Conservation (phyloP, 2,113 vertebrate species). For the Otolemur garnettii region DNA sequence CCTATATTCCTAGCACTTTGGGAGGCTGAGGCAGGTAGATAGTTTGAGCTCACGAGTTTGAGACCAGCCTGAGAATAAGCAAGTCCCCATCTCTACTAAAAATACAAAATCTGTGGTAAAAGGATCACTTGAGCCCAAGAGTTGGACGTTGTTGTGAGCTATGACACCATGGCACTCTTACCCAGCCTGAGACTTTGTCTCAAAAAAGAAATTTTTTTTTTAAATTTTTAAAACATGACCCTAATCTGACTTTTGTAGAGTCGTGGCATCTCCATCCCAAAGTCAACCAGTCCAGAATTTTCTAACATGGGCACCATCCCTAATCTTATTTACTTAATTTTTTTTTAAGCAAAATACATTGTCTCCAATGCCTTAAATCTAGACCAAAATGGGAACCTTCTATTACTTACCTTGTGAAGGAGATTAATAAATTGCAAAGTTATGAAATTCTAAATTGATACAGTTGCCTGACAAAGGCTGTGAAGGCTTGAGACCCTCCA, state of each 20-base stretch:
- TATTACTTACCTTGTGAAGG: not conserved
- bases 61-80: too few species aligned
- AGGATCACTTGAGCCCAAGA: too few species aligned
- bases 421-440: not conserved
- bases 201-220: too few species aligned
- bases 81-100: too few species aligned
- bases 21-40: too few species aligned
- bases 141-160: too few species aligned
- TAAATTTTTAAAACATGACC: constrained; percentile 10
- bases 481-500: not conserved
- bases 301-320: not conserved
- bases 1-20: too few species aligned
- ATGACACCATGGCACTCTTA: too few species aligned
- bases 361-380: not conserved
- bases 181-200: too few species aligned
- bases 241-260: not conserved
- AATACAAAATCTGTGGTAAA: too few species aligned
- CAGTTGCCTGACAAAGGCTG: not conserved
- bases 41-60: too few species aligned
- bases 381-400: not conserved
- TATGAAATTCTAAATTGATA: not conserved
- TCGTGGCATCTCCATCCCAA: not conserved
- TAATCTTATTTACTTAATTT: not conserved
- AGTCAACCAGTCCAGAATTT: not conserved
- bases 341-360: not conserved